A percentile compares a stretch with the other conserved stretches of the same genome.
Conservation (phyloP, 2,113 vertebrate species). For the Pungitius pungitius region DNA sequence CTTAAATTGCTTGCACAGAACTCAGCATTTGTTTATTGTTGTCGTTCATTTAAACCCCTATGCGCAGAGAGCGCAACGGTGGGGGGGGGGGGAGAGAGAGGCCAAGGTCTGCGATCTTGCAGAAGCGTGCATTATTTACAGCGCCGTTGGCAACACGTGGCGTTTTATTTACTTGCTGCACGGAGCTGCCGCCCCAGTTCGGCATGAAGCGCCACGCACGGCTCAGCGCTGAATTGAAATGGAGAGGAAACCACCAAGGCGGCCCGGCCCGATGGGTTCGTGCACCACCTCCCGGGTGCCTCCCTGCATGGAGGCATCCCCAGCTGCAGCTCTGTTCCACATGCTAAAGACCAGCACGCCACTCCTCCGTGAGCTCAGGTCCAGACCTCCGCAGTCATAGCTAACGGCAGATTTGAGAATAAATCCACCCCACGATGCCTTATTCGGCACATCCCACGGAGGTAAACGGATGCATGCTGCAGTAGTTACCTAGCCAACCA, state of each 20-base stretch:
- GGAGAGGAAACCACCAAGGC: neutral
- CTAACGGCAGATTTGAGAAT: conserved; percentile 75
- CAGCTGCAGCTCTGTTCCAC: conserved; percentile 28
- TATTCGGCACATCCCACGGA: conserved; percentile 66
- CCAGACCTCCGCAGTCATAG: conserved; percentile 51
- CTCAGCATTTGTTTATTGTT: no score
- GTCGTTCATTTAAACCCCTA: no score
- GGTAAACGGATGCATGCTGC: conserved; percentile 69
- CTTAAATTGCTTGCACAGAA: no score
- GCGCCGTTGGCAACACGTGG: no score
- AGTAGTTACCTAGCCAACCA: conserved; percentile 50
- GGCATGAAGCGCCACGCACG: neutral
- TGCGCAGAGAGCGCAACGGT: no score
- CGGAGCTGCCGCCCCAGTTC: fast-evolving
- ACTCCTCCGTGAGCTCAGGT: conserved; percentile 22
- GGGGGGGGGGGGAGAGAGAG: no score
- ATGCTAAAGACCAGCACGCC: conserved; percentile 37
- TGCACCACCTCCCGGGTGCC: neutral
- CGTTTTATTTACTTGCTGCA: neutral
- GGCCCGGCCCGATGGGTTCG: no score
- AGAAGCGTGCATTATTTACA: neutral
- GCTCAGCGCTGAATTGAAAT: neutral
- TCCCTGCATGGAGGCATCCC: conserved; percentile 32
- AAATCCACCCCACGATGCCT: conserved; percentile 52
- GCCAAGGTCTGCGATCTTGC: no score